Conservation (phyloP, 2,113 vertebrate genomes). For the Chaetodon trifascialis region DNA sequence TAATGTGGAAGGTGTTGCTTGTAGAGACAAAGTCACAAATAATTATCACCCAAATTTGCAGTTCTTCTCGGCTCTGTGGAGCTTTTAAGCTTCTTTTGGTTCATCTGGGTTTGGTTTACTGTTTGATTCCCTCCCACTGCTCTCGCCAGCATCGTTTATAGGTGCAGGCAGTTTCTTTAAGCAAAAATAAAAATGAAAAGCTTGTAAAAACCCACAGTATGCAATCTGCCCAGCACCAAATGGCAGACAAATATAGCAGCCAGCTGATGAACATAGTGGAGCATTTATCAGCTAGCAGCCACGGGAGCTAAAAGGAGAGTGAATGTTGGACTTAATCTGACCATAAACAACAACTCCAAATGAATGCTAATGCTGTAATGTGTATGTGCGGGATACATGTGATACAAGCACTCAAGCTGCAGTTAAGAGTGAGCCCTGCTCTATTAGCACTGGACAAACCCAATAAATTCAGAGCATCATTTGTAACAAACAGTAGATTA, state of each 20-base stretch:
- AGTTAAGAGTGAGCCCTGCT: neutral
- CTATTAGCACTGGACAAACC: conserved; percentile 1
- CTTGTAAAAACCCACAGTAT: neutral
- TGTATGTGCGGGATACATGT: neutral
- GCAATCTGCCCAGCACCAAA: neutral
- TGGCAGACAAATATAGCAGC: neutral
- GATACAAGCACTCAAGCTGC: neutral
- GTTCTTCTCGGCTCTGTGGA: neutral
- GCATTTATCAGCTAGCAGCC: neutral
- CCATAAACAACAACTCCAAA: neutral
- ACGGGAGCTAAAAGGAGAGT: neutral
- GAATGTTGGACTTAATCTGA: neutral
- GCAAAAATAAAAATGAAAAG: neutral
- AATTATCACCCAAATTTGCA: neutral
- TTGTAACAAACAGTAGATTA: conserved; percentile 36
- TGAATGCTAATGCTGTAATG: neutral
- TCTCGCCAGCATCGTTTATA: neutral
- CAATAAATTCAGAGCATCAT: conserved; percentile 36
- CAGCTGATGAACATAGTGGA: neutral
- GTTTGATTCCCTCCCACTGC: neutral
- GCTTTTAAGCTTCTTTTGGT: neutral
- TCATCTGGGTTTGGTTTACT: neutral
- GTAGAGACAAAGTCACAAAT: neutral
- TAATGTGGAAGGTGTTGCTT: neutral
- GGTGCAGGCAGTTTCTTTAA: neutral